These are phyloP conservation scores for Callochromis pleurospilus DNA, from an alignment of 2,113 vertebrate genomes.

Conservation along the genomic window DNA sequence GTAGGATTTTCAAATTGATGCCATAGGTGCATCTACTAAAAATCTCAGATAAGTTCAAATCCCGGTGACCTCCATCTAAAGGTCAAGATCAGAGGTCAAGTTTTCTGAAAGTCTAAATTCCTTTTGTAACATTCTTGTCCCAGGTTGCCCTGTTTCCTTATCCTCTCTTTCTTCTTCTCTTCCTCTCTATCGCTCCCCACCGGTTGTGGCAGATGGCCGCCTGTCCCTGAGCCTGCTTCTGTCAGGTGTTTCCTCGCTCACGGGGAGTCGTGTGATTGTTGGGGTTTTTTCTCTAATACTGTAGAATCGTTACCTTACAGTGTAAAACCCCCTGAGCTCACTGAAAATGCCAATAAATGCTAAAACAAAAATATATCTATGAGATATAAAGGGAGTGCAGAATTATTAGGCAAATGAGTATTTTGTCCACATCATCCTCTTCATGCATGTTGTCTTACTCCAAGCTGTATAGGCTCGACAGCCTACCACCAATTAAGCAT, in stretches of 20 bases:
- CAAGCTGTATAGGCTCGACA: no score
- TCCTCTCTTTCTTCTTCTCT: neutral
- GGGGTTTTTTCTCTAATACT: neutral
- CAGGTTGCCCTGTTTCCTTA: neutral
- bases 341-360: neutral
- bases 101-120: neutral
- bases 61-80: neutral
- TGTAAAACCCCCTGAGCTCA: neutral
- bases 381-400: neutral
- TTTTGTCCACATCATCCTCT: no score
- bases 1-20: neutral
- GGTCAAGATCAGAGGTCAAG: neutral
- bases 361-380: neutral
- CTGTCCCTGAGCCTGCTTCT: neutral
- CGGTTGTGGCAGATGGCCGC: neutral
- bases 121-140: neutral
- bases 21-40: neutral
- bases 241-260: neutral
- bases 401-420: no score
- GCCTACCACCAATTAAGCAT: no score
- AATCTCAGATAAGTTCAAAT: neutral
- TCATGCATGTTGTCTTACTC: no score
- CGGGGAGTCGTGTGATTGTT: neutral
- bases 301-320: neutral
- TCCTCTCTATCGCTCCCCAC: neutral